A percentile compares a stretch with the other conserved stretches of the same genome.
These are phyloP conservation scores for Ricordea florida DNA, from an alignment of 92 coral and sea anemone genomes.

Conservation along the genomic window DNA sequence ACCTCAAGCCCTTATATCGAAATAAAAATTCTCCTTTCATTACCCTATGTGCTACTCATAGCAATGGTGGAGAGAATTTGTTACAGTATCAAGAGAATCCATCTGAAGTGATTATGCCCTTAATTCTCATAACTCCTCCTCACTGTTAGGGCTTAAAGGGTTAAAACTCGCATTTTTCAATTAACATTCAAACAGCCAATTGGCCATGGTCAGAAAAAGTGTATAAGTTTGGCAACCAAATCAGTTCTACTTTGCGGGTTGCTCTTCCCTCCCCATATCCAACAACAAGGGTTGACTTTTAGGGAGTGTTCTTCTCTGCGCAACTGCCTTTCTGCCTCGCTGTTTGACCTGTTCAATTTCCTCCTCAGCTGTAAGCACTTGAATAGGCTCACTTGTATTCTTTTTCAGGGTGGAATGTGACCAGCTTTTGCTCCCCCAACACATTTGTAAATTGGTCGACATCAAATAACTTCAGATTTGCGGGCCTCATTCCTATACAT, in stretches of 20 bases:
- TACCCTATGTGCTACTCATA: too few species aligned
- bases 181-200: background rate
- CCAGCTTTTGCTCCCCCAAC: background rate
- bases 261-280: conserved; percentile 42
- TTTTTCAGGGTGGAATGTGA: background rate
- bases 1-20: too few species aligned
- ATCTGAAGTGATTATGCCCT: too few species aligned
- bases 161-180: background rate
- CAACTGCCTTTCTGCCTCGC: background rate
- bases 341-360: background rate
- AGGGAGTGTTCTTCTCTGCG: background rate
- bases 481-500: background rate
- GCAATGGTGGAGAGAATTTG: too few species aligned
- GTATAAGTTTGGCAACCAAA: conserved; percentile 1
- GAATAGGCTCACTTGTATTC: background rate
- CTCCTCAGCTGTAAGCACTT: background rate
- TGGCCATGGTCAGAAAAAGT: background rate
- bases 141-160: too few species aligned
- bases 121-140: too few species aligned
- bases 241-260: background rate
- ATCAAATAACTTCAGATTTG: background rate
- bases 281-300: conserved; percentile 8
- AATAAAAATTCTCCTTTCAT: too few species aligned
- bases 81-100: too few species aligned
- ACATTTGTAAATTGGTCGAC: background rate